Evolutionary conservation across 2,888 invertebrate species (phyloP), one percentile per base, ranked within the genome.

Genomic region (Eucriotettix oculatus): DNA sequence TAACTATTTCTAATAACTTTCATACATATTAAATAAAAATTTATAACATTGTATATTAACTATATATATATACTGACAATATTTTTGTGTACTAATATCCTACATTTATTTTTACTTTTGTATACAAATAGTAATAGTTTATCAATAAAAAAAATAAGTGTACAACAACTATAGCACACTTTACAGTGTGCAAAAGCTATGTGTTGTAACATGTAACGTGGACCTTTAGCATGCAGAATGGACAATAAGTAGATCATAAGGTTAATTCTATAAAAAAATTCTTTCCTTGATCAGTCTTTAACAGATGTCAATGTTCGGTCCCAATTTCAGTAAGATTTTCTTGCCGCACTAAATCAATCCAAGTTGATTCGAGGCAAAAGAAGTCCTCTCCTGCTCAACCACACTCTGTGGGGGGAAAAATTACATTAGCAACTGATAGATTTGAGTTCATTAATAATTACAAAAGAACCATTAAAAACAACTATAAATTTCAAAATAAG

Each of bases 331-430:
- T 54, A 16, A 29, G 44, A 43, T 14, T 40, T 59, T 42, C 42
- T 42, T 29, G 42, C 54, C 10, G 16, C 44, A 48, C 16, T 14
- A 41, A 59, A 57, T 63, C 62, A 63, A 59, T 63, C 63, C 17
- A 63, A 61, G 60, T 62, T 63, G 57, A 63, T 58, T 17, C 61
- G 56, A 1, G 63, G 63, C 44, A 63, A 54, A 42, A 60, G 62
- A 52, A 63, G 48, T 16, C 62, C 62, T 61, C 64, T 59, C 48
- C 63, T 60, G 74, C 83, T 85, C 68, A 90, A 75, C 87, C 89
- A 89, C 60, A 88, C 79, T 7, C 86, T 86, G 75, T 29, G 29
- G 29, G 29, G n/a, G 29, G 29, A 29, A 29, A 29, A 7, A 29
- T 29, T 29, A 29, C 7, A 29, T 29, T 29, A 29, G 29, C 29